phyloP scores from a whole-genome alignment of 2,888 invertebrate genomes.

The Catonia carolina region DNA sequence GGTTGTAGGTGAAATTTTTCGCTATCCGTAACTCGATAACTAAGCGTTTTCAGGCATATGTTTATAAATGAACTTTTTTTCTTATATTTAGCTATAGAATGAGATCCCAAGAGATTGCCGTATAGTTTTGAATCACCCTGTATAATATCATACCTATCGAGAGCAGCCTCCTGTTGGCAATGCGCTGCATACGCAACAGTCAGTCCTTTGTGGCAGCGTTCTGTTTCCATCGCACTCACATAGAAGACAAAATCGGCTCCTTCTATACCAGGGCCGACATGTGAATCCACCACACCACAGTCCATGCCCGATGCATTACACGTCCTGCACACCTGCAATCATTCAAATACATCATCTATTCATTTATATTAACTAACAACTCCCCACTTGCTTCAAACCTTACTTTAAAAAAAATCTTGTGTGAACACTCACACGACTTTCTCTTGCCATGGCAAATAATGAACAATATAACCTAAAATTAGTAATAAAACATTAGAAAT shows the following conservation, averaged over 20 bases:
- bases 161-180: conserved; percentile 89
- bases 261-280: conserved; percentile 59
- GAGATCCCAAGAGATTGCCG: too few species aligned
- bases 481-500: too few species aligned
- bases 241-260: conserved; percentile 94
- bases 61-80: too few species aligned
- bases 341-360: background rate
- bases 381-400: background rate
- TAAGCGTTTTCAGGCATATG: too few species aligned
- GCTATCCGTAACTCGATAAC: too few species aligned
- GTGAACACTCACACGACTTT: too few species aligned
- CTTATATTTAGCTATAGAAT: too few species aligned
- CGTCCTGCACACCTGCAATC: conserved; percentile 68
- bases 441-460: too few species aligned
- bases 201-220: conserved; percentile 80
- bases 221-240: conserved; percentile 89
- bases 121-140: too few species aligned
- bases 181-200: conserved; percentile 98
- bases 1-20: too few species aligned
- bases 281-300: conserved; percentile 57
- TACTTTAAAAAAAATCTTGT: too few species aligned
- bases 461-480: too few species aligned
- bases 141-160: conserved; percentile 69
- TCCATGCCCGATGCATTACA: conserved; percentile 82
- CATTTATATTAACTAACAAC: background rate